phyloP scores from a whole-genome alignment of 2,888 invertebrate species.

The Scaptomyza parva region DNA sequence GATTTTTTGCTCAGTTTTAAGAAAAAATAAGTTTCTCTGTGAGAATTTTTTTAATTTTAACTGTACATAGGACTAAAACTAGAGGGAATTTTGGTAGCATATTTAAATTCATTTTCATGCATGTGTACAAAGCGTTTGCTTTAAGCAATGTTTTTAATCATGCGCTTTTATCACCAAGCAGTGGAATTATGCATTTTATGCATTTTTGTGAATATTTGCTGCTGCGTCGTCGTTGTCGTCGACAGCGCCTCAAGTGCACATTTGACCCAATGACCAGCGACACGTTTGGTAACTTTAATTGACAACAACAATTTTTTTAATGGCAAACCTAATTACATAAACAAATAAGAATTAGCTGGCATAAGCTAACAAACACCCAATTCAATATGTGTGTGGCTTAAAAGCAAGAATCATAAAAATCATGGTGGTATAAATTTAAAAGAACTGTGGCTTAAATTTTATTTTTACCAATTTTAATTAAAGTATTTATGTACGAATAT shows the following conservation, averaged over 20 bases:
- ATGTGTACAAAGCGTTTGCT: background rate
- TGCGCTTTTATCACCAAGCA: constrained; percentile 55
- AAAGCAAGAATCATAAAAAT: background rate
- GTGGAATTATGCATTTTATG: constrained; percentile 68
- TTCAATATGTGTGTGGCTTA: background rate
- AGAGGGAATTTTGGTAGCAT: constrained; percentile 38
- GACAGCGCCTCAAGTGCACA: constrained; percentile 44
- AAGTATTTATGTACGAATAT: no score
- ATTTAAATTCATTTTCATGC: background rate
- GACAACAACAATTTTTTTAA: constrained; percentile 60
- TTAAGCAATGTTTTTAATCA: constrained; percentile 60
- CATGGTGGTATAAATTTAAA: background rate
- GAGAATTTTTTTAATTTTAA: no score
- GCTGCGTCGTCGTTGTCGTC: constrained; percentile 4
- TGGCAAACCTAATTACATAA: constrained; percentile 61
- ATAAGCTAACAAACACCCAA: background rate
- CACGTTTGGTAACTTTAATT: constrained; percentile 63
- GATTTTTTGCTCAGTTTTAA: no score
- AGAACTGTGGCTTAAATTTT: no score
- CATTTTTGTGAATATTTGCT: background rate
- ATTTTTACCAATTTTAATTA: no score
- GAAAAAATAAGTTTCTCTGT: no score
- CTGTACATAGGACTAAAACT: constrained; percentile 41
- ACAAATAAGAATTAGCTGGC: constrained; percentile 29
- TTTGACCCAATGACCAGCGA: constrained; percentile 70